Evolutionary conservation across 2,888 invertebrate species (phyloP), one percentile per base, ranked within the genome.

Genomic region (Macrosoma leucophasiata): DNA sequence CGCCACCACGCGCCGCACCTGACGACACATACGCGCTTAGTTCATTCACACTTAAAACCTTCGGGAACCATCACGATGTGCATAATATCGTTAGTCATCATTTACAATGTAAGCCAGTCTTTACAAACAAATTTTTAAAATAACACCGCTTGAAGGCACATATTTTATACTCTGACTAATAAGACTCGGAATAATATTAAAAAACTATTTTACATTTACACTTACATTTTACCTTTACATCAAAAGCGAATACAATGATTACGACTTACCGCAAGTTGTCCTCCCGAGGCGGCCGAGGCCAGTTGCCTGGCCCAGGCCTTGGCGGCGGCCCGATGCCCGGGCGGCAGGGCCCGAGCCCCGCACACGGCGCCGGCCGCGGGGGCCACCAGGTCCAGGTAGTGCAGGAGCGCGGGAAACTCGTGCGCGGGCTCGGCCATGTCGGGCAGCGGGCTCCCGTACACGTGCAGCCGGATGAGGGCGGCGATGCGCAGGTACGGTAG

Each of bases 401-500:
- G 90, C 7, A 91, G 90, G 28, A 95, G 86, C 19, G 89, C 86
- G 9, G 90, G 89, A 75, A 94, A 95, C 81, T 95, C 95, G 41
- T 89, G 87, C 24, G 88, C 86, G 1, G 89, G 74, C 2, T 86
- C 75, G 24, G 84, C 72, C 29, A 92, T 86, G 49, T 89, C 88
- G 0, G 93, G 93, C 63, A 95, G 82, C 26, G 89, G 87, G 55
- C 90, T 88, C 42, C 93, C 91, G 71, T 93, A 94, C 44, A 94
- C 84, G 81, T 97, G 95, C 66, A 91, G 91, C 29, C 92, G 89
- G 29, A 97, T 81, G 4, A 97, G 77, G 1, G 95, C 89, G 2
- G 95, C 92, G 29, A 96, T 87, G 25, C 96, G 88, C 45, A 97
- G 75, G 73, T 93, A 96, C 10, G 95, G 95, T 41, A 96, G 76